phyloP scores from a whole-genome alignment of 92 coral and sea anemone species.

The Virgularia gustaviana region DNA sequence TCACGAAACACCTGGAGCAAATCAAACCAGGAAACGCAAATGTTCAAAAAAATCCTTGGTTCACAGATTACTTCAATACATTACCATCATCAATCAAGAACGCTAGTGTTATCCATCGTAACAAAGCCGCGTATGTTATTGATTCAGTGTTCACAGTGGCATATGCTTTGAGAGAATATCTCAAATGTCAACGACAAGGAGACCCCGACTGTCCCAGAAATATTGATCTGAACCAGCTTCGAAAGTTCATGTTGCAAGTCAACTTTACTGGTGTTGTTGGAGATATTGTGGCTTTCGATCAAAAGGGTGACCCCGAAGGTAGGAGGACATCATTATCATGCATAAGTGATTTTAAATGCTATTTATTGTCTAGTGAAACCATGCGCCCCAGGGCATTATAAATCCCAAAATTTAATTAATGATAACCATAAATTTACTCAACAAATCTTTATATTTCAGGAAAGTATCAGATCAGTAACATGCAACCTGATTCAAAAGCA shows the following conservation, averaged over 20 bases:
- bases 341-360: too few species aligned
- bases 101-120: constrained; percentile 59
- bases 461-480: constrained; percentile 78
- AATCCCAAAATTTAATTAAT: too few species aligned
- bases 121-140: constrained; percentile 91
- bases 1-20: constrained; percentile 62
- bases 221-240: constrained; percentile 49
- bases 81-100: constrained; percentile 37
- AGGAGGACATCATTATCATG: too few species aligned
- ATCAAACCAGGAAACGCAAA: constrained; percentile 57
- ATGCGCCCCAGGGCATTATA: too few species aligned
- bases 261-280: constrained; percentile 61
- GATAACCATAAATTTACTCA: too few species aligned
- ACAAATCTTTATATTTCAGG: constrained; percentile 50
- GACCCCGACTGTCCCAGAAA: constrained; percentile 42
- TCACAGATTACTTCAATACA: constrained; percentile 61
- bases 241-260: constrained; percentile 60
- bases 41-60: constrained; percentile 91
- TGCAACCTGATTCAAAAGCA: constrained; percentile 61
- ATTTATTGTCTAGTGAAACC: too few species aligned
- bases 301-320: constrained; percentile 89
- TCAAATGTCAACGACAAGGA: constrained; percentile 53
- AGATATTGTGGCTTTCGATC: constrained; percentile 69
- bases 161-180: constrained; percentile 54
- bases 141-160: constrained; percentile 89